Percentiles rank a stretch among this genome's conserved stretches.
phyloP scores from a whole-genome alignment of 2,797 vertebrate genomes.

The Lepilemur septentrionalis region DNA sequence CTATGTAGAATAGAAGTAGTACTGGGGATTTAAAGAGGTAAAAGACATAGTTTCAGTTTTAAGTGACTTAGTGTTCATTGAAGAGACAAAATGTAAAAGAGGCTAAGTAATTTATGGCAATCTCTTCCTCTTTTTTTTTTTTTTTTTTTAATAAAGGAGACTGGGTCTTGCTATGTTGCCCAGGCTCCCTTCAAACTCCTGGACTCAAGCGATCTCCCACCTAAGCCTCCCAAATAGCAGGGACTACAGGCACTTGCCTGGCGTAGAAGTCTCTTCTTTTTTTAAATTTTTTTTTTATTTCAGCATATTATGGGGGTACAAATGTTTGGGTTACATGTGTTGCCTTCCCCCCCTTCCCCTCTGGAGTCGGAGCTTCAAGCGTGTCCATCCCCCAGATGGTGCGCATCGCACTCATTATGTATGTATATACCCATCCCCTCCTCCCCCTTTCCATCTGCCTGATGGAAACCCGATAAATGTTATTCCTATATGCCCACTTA shows the following conservation, averaged over 20 bases:
- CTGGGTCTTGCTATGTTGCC: neutral
- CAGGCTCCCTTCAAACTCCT: neutral
- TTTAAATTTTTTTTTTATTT: neutral
- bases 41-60: neutral
- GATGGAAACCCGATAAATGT: too few relatives aligned
- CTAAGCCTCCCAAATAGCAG: neutral
- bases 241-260: neutral
- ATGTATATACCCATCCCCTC: too few relatives aligned
- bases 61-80: slow-evolving; percentile 5
- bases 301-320: too few relatives aligned
- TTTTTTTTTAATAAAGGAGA: neutral
- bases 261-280: neutral
- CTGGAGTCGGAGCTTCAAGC: too few relatives aligned
- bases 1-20: neutral
- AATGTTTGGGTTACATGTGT: too few relatives aligned
- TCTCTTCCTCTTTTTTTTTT: neutral
- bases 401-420: too few relatives aligned
- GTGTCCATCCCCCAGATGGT: too few relatives aligned
- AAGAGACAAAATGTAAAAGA: slow-evolving; percentile 34
- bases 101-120: slow-evolving; percentile 32
- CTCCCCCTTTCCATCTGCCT: too few relatives aligned
- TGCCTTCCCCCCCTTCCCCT: too few relatives aligned
- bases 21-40: neutral
- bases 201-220: neutral
- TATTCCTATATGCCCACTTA: too few relatives aligned